phyloP scores from a whole-genome alignment of 2,888 invertebrate species.

The Ligdia adustata region DNA sequence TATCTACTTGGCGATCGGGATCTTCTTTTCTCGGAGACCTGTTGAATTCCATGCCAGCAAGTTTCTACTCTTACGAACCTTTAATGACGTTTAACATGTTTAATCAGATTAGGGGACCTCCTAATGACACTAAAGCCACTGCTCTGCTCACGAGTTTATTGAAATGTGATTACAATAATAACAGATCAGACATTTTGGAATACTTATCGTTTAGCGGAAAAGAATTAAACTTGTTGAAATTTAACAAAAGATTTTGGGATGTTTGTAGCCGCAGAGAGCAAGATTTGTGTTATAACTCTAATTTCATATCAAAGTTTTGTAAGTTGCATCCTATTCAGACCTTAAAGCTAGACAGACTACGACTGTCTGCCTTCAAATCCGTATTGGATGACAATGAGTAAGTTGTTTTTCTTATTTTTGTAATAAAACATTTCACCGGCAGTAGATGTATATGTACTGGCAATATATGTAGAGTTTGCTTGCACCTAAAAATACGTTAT shows the following conservation, averaged over 20 bases:
- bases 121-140: not conserved
- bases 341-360: not conserved
- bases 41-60: not conserved
- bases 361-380: not conserved
- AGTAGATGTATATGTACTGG: no score
- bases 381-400: not conserved
- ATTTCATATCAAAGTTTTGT: not conserved
- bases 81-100: not conserved
- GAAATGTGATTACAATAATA: not conserved
- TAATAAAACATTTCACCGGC: no score
- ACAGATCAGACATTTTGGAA: not conserved
- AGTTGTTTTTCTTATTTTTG: no score
- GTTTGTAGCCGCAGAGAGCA: not conserved
- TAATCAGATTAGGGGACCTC: not conserved
- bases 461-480: no score
- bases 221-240: not conserved
- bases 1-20: slow-evolving; percentile 95
- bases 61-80: not conserved
- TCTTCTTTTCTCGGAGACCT: slow-evolving; percentile 86
- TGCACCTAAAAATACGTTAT: no score
- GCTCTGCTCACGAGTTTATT: not conserved
- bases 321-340: not conserved
- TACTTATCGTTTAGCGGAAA: not conserved
- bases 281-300: not conserved
- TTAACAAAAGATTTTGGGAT: not conserved